A percentile compares a stretch with the other conserved stretches of the same genome.
These are phyloP conservation scores for Xyliphius kryptos DNA, from an alignment of 2,113 vertebrate genomes.

Conservation along the genomic window DNA sequence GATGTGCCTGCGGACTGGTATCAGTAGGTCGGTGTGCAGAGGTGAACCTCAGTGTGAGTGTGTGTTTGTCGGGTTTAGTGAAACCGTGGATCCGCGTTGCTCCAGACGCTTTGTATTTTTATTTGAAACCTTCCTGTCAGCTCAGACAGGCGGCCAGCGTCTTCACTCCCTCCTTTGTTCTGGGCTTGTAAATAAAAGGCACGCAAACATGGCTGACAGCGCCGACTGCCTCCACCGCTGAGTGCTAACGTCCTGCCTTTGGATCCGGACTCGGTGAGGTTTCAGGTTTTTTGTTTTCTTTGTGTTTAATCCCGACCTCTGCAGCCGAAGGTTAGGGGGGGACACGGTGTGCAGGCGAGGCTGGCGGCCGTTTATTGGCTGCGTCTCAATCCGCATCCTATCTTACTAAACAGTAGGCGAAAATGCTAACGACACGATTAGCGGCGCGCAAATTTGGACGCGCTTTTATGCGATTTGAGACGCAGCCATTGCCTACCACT, in stretches of 20 bases:
- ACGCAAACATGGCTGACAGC: conserved; percentile 76
- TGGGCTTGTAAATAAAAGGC: conserved; percentile 60
- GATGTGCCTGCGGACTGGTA: too few species aligned
- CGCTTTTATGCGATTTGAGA: neutral
- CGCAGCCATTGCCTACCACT: neutral
- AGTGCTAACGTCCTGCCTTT: conserved; percentile 26
- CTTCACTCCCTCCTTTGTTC: conserved; percentile 46
- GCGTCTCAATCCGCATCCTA: neutral
- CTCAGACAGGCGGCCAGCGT: conserved; percentile 12
- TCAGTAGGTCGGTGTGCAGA: too few species aligned
- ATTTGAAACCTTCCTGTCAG: too few species aligned
- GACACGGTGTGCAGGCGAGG: too few species aligned
- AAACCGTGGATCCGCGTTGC: too few species aligned
- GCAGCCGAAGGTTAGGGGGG: neutral
- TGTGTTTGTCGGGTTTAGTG: too few species aligned
- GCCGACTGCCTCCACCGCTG: conserved; percentile 51
- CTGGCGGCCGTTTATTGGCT: neutral
- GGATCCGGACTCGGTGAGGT: neutral
- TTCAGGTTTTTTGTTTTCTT: neutral
- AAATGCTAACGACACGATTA: neutral
- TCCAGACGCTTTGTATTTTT: too few species aligned
- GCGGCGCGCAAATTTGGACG: neutral
- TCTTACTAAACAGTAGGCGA: neutral
- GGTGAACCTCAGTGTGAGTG: too few species aligned
- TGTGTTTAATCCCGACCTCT: neutral